Base-by-base conservation (phyloP, 1,140 invertebrate species). In the Odontomachus brunneus region DNA sequence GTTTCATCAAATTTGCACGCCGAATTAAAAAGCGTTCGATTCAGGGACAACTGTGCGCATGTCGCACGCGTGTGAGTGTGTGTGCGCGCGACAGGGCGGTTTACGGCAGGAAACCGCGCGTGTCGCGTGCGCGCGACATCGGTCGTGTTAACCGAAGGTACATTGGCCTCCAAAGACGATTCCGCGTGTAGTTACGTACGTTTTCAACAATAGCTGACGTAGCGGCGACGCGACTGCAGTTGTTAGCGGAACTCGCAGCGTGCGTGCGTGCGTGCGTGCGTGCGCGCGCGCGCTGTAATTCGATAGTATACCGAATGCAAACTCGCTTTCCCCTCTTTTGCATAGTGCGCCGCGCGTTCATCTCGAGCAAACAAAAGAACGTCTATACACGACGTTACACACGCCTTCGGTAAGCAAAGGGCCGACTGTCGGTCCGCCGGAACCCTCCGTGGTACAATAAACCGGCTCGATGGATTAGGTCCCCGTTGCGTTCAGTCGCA, bases 371-470 rank as follows among this genome's bases (percentile, higher is more conserved):
- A 91, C 89, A 90, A 89, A 90, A 91, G 85, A 89, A 89, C 74
- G 85, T 74, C 73, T 84, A 81, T 48, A 71, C 55, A 81, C 81
- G 51, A 33, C 51, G 62, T 71, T 73, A 63, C 84, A 89, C 84
- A 89, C 89, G 83, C 90, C 90, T 84, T 89, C 60, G 85, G 88
- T 72, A 91, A 90, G 88, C 90, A 91, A 89, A 88, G 86, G 86
- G 82, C 83, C 81, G 66, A 73, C 69, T 76, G 73, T 76, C 74
- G 55, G 57, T 63, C 38, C 66, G 59, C 63, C 24, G 71, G 82
- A 65, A 80, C 69, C 76, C 76, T 82, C 75, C 73, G 67, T 81
- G n/a, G 67, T 22, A 67, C 71, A 80, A 84, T 84, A 88, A 87
- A 80, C 75, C 71, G 78, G 17, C 53, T 60, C 33, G 72, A 78